Evolutionary conservation across 1,140 invertebrate species (phyloP), one percentile per base, ranked within the genome.

Genomic region (Dreissena rostriformis): DNA sequence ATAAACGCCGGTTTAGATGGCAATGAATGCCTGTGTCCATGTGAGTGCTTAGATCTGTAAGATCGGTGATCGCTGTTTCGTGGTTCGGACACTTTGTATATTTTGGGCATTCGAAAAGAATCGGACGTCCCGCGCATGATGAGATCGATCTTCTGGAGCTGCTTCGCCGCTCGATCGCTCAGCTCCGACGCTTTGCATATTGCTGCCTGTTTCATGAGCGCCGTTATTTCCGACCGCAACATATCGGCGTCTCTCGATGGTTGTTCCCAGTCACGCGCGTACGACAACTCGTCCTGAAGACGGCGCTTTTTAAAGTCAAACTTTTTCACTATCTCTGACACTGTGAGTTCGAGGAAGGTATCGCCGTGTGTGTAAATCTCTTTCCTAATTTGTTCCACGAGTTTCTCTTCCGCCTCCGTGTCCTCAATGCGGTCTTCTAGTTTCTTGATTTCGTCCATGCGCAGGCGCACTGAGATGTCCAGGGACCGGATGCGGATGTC

Each of bases 91-190:
- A 82, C 80, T 28, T 73, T 73, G 51, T 67, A 82, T 52, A 82
- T 68, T 24, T 51, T 66, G 29, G 80, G 80, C 80, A 75, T 82
- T 63, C 68, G 74, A 7, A 71, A 66, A 0, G 57, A 67, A 28
- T 75, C 80, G 5, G 68, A 49, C 11, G 71, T 68, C n/a, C 80
- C 80, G 15, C 80, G 22, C 80, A 82, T 82, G 15, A 82, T 82
- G 29, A 82, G 72, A 66, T 82, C 80, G 51, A 82, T 82, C 29
- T 82, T 82, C 72, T 82, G 80, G 14, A 84, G 22, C n/a, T 77
- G 82, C 72, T 76, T 77, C 5, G 82, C 75, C 0, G 82, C 82
- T 52, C 75, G 51, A 14, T 75, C 55, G 26, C 53, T 49, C 4
- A 84, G 55, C 10, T 84, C 82, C 17, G 67, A 26, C 11, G 70